A percentile compares a stretch with the other conserved stretches of the same genome.
These are phyloP conservation scores for Chinchilla lanigera DNA, from an alignment of 2,113 vertebrate genomes.

Conservation along the genomic window DNA sequence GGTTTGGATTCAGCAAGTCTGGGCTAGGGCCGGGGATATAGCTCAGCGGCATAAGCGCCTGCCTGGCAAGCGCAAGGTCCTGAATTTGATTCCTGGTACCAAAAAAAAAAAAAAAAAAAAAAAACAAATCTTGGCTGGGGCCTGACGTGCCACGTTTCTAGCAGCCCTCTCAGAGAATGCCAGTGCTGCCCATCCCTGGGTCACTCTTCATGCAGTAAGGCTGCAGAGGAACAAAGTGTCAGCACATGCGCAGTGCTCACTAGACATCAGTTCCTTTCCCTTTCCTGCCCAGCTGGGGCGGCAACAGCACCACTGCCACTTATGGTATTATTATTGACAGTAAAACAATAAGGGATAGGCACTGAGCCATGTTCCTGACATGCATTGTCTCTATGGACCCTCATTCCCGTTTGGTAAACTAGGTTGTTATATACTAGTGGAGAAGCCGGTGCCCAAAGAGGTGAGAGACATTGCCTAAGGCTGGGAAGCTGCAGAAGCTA, in stretches of 20 bases:
- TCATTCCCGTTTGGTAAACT: neutral
- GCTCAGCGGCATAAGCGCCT: too few relatives aligned
- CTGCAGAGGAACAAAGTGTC: neutral
- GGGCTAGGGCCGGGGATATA: too few relatives aligned
- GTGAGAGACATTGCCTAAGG: neutral
- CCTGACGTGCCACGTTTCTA: neutral
- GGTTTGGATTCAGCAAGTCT: neutral
- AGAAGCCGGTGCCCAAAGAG: neutral
- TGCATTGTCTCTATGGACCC: neutral
- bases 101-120: too few relatives aligned
- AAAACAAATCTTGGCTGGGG: neutral
- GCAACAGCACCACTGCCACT: neutral
- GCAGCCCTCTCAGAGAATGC: too few relatives aligned
- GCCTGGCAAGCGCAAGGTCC: too few relatives aligned
- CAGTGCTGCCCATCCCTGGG: neutral
- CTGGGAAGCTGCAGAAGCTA: neutral
- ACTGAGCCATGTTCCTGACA: neutral
- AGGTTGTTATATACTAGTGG: neutral
- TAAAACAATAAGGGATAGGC: too few relatives aligned
- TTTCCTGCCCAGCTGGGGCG: neutral
- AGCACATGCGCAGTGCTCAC: accelerated
- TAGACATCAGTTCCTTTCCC: neutral
- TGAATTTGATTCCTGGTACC: too few relatives aligned
- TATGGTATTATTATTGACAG: neutral
- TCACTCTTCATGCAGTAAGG: neutral